A percentile compares a stretch with the other conserved stretches of the same genome.
Evolutionary conservation across 2,797 vertebrate genomes (phyloP).

Genomic region (Poecilia picta): DNA sequence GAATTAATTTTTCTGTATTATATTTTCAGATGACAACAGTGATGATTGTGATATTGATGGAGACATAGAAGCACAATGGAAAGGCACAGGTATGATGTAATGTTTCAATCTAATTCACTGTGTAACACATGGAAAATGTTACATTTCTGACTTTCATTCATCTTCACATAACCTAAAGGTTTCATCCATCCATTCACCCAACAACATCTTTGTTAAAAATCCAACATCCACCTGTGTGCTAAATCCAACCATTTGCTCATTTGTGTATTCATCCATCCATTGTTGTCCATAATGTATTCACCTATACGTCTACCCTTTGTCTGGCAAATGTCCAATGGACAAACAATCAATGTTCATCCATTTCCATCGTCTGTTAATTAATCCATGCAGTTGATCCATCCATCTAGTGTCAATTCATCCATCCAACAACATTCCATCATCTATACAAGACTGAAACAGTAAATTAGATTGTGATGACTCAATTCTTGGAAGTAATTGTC

Average conservation of each 20-base stretch:
- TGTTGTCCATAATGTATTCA: not conserved
- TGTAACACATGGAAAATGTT: not conserved
- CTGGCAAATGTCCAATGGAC: not conserved
- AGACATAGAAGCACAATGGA: slow-evolving; percentile 65
- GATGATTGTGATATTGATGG: slow-evolving; percentile 68
- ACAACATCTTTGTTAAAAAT: not conserved
- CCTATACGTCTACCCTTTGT: not conserved
- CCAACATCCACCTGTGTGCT: not conserved
- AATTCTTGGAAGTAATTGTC: too few relatives aligned
- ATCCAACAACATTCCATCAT: not conserved
- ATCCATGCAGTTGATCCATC: not conserved
- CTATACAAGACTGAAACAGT: too few relatives aligned
- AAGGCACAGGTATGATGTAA: slow-evolving; percentile 47
- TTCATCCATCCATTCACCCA: not conserved
- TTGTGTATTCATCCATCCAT: not conserved
- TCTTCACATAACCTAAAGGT: not conserved
- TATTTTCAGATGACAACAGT: slow-evolving; percentile 72
- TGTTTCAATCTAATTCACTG: not conserved
- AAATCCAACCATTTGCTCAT: not conserved
- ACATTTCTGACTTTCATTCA: not conserved
- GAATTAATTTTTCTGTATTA: not conserved
- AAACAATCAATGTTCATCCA: not conserved
- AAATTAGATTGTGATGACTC: too few relatives aligned
- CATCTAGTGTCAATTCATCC: too few relatives aligned
- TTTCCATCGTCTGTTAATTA: not conserved